Evolutionary conservation across 2,888 invertebrate species (phyloP), one percentile per base, ranked within the genome.

Genomic region (Spodoptera exigua): DNA sequence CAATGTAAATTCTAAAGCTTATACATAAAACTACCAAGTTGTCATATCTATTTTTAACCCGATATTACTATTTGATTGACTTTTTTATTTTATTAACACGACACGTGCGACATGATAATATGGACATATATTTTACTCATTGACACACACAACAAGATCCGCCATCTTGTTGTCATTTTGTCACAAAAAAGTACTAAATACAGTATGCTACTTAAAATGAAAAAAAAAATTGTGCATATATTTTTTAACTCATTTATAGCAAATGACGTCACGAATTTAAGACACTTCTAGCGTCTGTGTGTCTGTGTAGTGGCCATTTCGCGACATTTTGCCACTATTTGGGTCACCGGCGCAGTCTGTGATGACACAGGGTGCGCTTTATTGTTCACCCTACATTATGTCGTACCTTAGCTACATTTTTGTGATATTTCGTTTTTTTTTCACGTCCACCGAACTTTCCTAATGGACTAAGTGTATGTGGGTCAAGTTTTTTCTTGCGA

Each of bases 301-400:
- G 47, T 76, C 67, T 63, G 62, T 58, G 78, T 74, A 82, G 78
- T 86, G 87, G 86, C 86, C 87, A 89, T 91, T 91, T 89, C 74
- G 88, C 83, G 84, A 87, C 87, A 84, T 81, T 85, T 87, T 87
- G 76, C 78, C 81, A 82, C 85, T 89, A 93, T 92, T 87, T 91
- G 81, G 92, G 92, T 92, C 92, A 93, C 85, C 87, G 84, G 89
- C 86, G 86, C 90, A 86, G 85, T 81, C 74, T 79, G 74, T 85
- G 87, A 87, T 87, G 89, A 82, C 80, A 87, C 81, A 80, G 82
- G 81, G 80, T 82, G 80, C 76, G 80, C 83, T 83, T 87, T 86
- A 88, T 88, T 87, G 87, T 90, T 84, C 84, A 79, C 82, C 82
- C 68, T 68, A 68, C 74, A 54, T 69, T 74, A 71, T 64, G 70